Evolutionary conservation across 2,888 invertebrate genomes (phyloP), one percentile per base, ranked within the genome.

Genomic region (Blastobasis adustella): DNA sequence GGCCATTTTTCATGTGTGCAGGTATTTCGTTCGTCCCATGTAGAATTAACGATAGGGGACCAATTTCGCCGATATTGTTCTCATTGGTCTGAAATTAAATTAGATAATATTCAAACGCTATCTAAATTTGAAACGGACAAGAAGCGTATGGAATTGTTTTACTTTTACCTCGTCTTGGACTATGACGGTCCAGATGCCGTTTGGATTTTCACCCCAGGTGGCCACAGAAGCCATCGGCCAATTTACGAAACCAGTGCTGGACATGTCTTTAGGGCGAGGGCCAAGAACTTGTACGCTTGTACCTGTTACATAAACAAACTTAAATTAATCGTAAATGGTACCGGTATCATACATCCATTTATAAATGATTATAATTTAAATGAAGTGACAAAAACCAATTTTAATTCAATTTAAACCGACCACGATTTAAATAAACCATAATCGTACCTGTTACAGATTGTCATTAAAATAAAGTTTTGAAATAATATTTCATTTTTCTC

Each of bases 221-320:
- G 95, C 96, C 0, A 97, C 95, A 0, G 96, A 95, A 90, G 94
- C 94, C 67, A 98, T 93, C 6, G 92, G 93, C 98, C 98, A 98
- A 63, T 93, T 90, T 7, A 79, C 70, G 71, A 97, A 96, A 4
- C 96, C 97, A 6, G 87, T 81, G 0, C 73, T 70, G 0, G 96
- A 95, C 23, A 78, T 73, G 71, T 98, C 97, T 49, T 90, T 82
- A 39, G 90, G 90, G 59, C 98, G 89, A 38, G 91, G 84, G 57
- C 93, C 92, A 54, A 98, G 79, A 46, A 98, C 76, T 63, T 92
- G 91, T 1, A 94, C 91, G 62, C 75, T 86, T 0, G 94, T 94
- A 38, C 93, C 95, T 95, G 42, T 42, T 6, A 23, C 23, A 23
- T 23, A 23, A 23, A 23, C 23, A 23, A 23, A 23, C 23, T 23